These are phyloP conservation scores for Apamea sordens DNA, from an alignment of 2,888 invertebrate species.

Conservation along the genomic window DNA sequence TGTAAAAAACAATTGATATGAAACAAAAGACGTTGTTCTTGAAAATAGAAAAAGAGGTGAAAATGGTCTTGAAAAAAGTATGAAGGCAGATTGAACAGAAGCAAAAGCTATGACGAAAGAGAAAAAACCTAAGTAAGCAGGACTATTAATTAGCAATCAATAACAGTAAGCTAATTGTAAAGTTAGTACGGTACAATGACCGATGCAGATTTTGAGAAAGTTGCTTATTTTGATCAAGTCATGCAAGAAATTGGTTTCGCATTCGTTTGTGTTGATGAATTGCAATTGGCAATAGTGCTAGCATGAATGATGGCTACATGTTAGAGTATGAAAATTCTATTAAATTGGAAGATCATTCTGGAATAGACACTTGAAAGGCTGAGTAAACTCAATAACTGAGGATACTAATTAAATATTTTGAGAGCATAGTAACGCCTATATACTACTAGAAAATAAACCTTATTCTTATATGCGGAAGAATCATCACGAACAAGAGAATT, in stretches of 20 bases:
- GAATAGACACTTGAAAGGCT: not conserved
- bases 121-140: not conserved
- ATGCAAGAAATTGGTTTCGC: slow-evolving; percentile 45
- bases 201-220: slow-evolving; percentile 40
- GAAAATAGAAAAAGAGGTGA: not conserved
- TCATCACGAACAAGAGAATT: not conserved
- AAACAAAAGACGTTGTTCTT: not conserved
- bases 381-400: not conserved
- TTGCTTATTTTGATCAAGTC: slow-evolving; percentile 33
- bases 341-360: not conserved
- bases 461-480: not conserved
- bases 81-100: not conserved
- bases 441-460: slow-evolving; percentile 10
- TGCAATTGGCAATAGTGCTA: not conserved
- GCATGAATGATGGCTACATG: not conserved
- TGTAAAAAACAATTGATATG: not conserved
- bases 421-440: not conserved
- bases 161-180: not conserved
- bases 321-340: too few relatives aligned
- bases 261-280: slow-evolving; percentile 22
- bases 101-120: not conserved
- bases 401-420: not conserved
- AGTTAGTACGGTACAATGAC: not conserved
- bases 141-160: not conserved
- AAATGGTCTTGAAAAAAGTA: not conserved